These are phyloP conservation scores for Synanthedon tipuliformis DNA, from an alignment of 2,888 invertebrate species.

Conservation along the genomic window DNA sequence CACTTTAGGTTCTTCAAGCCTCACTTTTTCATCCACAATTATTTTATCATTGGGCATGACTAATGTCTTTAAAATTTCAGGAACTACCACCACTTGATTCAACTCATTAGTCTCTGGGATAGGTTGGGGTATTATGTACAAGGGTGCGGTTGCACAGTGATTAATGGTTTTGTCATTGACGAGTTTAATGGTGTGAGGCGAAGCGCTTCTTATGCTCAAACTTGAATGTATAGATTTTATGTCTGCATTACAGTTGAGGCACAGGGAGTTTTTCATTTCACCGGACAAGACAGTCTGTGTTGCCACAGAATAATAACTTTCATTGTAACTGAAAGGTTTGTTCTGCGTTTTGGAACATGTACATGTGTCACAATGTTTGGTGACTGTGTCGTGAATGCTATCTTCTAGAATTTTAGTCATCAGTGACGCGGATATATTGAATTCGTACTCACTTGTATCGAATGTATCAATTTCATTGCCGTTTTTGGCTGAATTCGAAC, in stretches of 20 bases:
- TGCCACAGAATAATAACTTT: conserved; percentile 70
- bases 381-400: conserved; percentile 82
- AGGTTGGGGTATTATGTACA: conserved; percentile 44
- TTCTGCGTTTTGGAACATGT: conserved; percentile 73
- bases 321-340: conserved; percentile 65
- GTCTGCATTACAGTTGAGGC: conserved; percentile 74
- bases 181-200: conserved; percentile 43
- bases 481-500: conserved; percentile 51
- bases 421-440: conserved; percentile 86
- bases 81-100: conserved; percentile 15
- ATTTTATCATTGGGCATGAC: conserved; percentile 21
- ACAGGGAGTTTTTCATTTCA: conserved; percentile 64
- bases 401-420: conserved; percentile 94
- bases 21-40: conserved; percentile 24
- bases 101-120: conserved; percentile 2
- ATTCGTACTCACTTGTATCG: conserved; percentile 72
- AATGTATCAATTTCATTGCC: conserved; percentile 54
- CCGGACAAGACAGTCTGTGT: conserved; percentile 72
- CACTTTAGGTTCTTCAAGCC: conserved; percentile 17
- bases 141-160: conserved; percentile 27
- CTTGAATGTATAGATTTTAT: conserved; percentile 51
- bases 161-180: conserved; percentile 38
- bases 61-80: conserved; percentile 21
- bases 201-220: conserved; percentile 48
- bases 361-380: conserved; percentile 87